Base-by-base conservation (phyloP, 2,888 invertebrate species). In the Rhagonycha fulva region DNA sequence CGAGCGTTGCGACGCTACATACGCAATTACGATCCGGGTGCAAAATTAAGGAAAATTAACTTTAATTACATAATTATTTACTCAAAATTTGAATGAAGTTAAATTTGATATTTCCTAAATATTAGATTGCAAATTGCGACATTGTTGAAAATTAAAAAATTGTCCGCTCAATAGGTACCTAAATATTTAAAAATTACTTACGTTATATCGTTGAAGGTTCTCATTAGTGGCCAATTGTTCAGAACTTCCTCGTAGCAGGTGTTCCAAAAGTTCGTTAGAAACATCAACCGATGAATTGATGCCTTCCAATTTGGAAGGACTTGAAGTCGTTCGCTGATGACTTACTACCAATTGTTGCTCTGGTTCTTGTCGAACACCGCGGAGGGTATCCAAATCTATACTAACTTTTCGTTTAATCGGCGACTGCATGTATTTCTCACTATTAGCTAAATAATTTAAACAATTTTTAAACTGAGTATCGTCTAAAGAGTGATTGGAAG, bases 311-410 rank as follows among this genome's bases (percentile, higher is more conserved):
- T 95, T 94, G 14, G 94, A 94, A 32, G 95, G 95, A 81, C 94
- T 94, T 9, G 94, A 95, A 14, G 94, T 94, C 7, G 94, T 94
- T 81, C 95, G 88, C 81, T 94, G 94, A 87, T 95, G 95, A 81
- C 89, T 90, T n/a, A 89, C 87, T 24, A 91, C 89, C 2, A 91
- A 89, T 71, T 82, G 84, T 77, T 89, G 87, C 75, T 88, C 87
- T 7, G 87, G 85, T 70, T 84, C 81, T 60, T 84, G 82, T 63
- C 85, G 84, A 75, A 87, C 87, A 62, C 86, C 84, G 26, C 87
- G 86, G 60, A 88, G 85, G 76, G 88, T 87, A n/a, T 88, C 80
- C n/a, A 88, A 88, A 71, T 83, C 82, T 12, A 79, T 77, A 72
- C 81, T 82, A 79, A 86, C 84, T 86, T 87, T 87, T 74, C 87